Base-by-base conservation (phyloP, 2,113 vertebrate species). In the Motacilla tschutschensis region DNA sequence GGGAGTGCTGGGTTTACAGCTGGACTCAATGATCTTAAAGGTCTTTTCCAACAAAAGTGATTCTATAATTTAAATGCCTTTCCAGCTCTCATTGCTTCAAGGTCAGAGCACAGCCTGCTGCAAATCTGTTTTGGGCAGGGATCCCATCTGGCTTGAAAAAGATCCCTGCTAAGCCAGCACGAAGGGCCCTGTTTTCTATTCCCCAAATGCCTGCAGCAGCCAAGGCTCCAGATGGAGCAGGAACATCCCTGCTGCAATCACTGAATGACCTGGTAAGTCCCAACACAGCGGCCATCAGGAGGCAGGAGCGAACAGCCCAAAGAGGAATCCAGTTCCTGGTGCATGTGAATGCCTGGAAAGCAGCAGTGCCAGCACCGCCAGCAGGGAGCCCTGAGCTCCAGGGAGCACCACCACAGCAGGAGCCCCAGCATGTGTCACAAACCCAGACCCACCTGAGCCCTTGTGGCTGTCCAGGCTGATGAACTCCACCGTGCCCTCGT, bases 381-480 rank as follows among this genome's bases (percentile, higher is more conserved):
- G 48, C 1, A 2, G 14, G 14, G 28, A 76, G 51, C 36, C 69
- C 25, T 33, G 4, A 12, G 25, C 38, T 62, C 12, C 83, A 69
- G 55, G 5, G 21, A 81, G 60, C 41, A 17, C 7, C 48, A 58
- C 33, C 29, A 33, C 19, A 60, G 36, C 2, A 38, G 19, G 21
- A 5, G 13, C 21, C 60, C 36, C 12, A 70, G 40, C 36, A 15
- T 2, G 16, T 8, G 13, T 51, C 15, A 70, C 40, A 57, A 63
- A 12, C 5, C 2, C 8, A 60, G 43, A 62, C 98, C 94, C 94
- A 99, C 99, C 98, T 25, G 97, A 97, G 85, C 99, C 99, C 59
- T 96, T 98, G 89, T 99, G 99, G 41, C 96, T 88, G 38, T 99
- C 99, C 90, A 99, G 58, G 78, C 99, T 99, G 92, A 99, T 98